Evolutionary conservation across 1,140 invertebrate species (phyloP).

Genomic region (Drosophila nebulosa): DNA sequence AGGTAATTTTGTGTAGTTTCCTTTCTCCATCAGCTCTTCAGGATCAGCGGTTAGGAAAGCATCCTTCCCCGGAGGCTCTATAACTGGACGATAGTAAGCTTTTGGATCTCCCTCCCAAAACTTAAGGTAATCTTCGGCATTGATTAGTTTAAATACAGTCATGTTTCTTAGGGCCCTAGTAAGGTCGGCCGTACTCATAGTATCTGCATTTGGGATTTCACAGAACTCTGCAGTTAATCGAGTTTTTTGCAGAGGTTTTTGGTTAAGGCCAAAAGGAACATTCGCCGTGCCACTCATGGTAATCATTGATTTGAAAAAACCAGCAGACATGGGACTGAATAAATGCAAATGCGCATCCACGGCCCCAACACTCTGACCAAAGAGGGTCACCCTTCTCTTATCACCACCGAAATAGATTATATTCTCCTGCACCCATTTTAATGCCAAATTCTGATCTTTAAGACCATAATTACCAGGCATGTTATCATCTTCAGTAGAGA

Average conservation of each 20-base stretch:
- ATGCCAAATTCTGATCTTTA: constrained; percentile 83
- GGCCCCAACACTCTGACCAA: constrained; percentile 84
- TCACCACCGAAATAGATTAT: constrained; percentile 72
- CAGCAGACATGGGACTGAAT: constrained; percentile 78
- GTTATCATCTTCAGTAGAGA: constrained; percentile 72
- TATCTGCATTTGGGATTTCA: constrained; percentile 34
- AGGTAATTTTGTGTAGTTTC: constrained; percentile 72
- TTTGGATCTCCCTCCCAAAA: constrained; percentile 81
- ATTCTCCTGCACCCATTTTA: constrained; percentile 81
- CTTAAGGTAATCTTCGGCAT: constrained; percentile 68
- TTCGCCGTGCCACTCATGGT: constrained; percentile 84
- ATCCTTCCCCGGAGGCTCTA: constrained; percentile 52
- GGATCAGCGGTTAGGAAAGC: constrained; percentile 81
- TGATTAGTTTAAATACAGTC: constrained; percentile 59
- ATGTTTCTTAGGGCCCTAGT: constrained; percentile 76
- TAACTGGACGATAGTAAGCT: constrained; percentile 80
- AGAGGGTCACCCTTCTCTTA: constrained; percentile 82
- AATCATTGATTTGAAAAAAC: constrained; percentile 82
- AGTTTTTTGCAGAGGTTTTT: constrained; percentile 81
- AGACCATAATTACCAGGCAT: constrained; percentile 84
- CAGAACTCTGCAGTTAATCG: constrained; percentile 44
- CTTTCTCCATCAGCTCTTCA: constrained; percentile 55
- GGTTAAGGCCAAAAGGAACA: constrained; percentile 83
- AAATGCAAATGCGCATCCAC: constrained; percentile 81
- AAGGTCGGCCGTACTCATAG: constrained; percentile 46